These are phyloP conservation scores for Pantala flavescens DNA, from an alignment of 1,140 invertebrate genomes.

Conservation along the genomic window DNA sequence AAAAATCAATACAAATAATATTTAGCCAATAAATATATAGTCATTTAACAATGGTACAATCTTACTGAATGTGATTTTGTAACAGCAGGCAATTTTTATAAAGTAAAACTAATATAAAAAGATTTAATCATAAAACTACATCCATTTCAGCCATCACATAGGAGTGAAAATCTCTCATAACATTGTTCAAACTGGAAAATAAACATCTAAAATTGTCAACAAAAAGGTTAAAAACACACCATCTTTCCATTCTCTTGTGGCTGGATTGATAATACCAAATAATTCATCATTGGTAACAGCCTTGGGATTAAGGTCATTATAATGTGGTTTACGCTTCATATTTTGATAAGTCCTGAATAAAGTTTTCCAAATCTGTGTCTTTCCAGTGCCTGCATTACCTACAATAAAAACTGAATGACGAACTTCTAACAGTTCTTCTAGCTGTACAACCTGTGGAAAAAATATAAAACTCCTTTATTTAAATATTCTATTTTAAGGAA, in stretches of 20 bases:
- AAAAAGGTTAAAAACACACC: constrained; percentile 41
- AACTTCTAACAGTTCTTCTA: constrained; percentile 85
- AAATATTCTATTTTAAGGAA: background rate
- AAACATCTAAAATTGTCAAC: too few species aligned
- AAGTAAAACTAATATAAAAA: too few species aligned
- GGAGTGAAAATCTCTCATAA: too few species aligned
- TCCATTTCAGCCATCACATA: too few species aligned
- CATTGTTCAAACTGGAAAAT: too few species aligned
- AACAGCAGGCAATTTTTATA: too few species aligned
- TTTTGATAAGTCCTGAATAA: constrained; percentile 71
- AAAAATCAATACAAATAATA: too few species aligned
- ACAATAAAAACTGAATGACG: constrained; percentile 91
- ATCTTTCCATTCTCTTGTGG: constrained; percentile 94
- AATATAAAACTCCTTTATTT: constrained; percentile 17
- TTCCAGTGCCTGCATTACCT: constrained; percentile 87
- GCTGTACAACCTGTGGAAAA: constrained; percentile 63
- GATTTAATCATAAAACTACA: too few species aligned
- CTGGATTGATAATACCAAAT: constrained; percentile 89
- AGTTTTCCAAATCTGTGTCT: constrained; percentile 87
- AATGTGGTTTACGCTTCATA: constrained; percentile 67
- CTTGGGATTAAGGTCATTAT: constrained; percentile 87
- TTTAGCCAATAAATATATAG: too few species aligned
- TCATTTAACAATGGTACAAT: too few species aligned
- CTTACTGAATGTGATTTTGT: too few species aligned
- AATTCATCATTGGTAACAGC: constrained; percentile 93